These are phyloP conservation scores for Phyllotis vaccarum DNA, from an alignment of 2,797 vertebrate genomes.

Conservation along the genomic window DNA sequence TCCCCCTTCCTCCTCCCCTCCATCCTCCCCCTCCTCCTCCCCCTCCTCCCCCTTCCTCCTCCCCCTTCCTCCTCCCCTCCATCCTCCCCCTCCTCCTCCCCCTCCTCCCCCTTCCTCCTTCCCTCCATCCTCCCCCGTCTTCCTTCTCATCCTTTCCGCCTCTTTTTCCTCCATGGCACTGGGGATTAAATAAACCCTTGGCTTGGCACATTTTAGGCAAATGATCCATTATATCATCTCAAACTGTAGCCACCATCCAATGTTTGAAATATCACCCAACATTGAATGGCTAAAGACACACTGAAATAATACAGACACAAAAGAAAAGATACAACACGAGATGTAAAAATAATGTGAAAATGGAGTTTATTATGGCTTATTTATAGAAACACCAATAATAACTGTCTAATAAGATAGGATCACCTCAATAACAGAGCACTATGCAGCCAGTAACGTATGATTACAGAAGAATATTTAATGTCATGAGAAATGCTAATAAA, in stretches of 20 bases:
- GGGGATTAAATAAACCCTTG: background rate
- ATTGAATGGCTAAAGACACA: background rate
- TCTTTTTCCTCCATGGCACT: background rate
- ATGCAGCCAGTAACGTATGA: background rate
- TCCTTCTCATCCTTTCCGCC: background rate
- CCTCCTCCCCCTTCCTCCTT: too few species aligned
- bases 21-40: accelerated
- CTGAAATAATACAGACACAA: background rate
- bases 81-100: background rate
- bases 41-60: background rate
- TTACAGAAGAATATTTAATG: background rate
- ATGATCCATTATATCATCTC: background rate
- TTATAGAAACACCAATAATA: background rate
- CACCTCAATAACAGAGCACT: background rate
- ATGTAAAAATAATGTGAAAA: background rate
- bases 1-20: too few species aligned
- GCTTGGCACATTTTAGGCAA: background rate
- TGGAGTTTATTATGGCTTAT: background rate
- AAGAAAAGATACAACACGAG: background rate
- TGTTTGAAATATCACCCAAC: background rate
- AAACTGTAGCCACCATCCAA: background rate
- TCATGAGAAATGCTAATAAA: background rate
- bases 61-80: too few species aligned
- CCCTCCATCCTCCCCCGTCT: background rate
- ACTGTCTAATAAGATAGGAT: background rate